Base-by-base conservation (phyloP, 2,888 invertebrate species). In the Synergus japonicus region DNA sequence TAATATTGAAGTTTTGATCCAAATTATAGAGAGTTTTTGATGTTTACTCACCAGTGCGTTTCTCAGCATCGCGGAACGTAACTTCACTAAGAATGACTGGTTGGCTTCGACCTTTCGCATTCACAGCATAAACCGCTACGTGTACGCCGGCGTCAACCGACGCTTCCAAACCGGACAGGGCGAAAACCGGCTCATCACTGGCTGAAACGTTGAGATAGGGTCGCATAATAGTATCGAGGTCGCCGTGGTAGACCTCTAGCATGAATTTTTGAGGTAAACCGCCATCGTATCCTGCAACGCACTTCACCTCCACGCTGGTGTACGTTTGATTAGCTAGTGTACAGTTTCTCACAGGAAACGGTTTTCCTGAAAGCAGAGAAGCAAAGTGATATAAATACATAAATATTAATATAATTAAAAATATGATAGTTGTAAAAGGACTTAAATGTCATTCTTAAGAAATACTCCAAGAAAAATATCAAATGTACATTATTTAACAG, bases 221-320 rank as follows among this genome's bases (percentile, higher is more conserved):
- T 79, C 88, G 86, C 76, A 87, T 87, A 79, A 82, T 89, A 44
- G 88, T 78, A 86, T 92, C 84, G 89, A 93, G 85, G 90, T 93
- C 85, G 86, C 91, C 83, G 92, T 92, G 94, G 93, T 95, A 96
- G 86, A 97, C 94, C 93, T 97, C 97, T 85, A 97, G 94, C 78
- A 97, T 94, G 93, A 97, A 97, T 91, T 94, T 94, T 93, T 97
- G 97, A 81, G 97, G 97, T 88, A 97, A 94, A 84, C 97, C 97
- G 81, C 97, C 97, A 93, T 97, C 97, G 93, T 97, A 97, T 86
- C 97, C 97, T 41, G 97, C 94, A 89, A 96, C 94, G 92, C 97
- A 97, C 88, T 95, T 95, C 86, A 97, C 96, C 92, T 96, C 95
- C 86, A 96, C 96, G 82, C 96, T 96, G 87, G 96, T 96, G 88